phyloP scores from a whole-genome alignment of 2,888 invertebrate species.

The Agrochola lychnidis region DNA sequence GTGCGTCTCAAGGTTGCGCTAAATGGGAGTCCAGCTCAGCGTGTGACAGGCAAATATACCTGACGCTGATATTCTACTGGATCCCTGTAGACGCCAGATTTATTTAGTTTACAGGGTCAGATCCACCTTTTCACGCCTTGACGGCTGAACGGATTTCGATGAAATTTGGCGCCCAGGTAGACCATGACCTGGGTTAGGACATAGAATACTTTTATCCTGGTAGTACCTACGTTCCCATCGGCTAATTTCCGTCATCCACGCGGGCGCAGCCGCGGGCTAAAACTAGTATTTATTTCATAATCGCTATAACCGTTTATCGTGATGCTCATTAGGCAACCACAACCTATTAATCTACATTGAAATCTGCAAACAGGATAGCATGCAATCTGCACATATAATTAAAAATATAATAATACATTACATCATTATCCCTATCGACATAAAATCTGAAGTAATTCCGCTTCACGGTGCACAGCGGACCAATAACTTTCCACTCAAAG shows the following conservation, averaged over 20 bases:
- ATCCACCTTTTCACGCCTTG: too few relatives aligned
- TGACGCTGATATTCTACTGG: neutral
- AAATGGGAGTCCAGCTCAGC: too few relatives aligned
- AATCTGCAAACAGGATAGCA: slow-evolving; percentile 26
- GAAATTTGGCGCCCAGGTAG: too few relatives aligned
- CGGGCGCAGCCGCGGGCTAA: neutral
- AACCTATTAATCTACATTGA: neutral
- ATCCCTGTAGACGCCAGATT: neutral
- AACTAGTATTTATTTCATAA: neutral
- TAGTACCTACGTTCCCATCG: neutral
- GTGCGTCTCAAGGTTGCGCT: too few relatives aligned
- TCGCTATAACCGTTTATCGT: neutral
- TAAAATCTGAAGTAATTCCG: slow-evolving; percentile 13
- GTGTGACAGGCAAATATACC: too few relatives aligned
- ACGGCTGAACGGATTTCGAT: too few relatives aligned
- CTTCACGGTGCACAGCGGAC: slow-evolving; percentile 41
- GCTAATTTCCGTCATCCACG: neutral
- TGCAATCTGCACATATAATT: slow-evolving; percentile 13
- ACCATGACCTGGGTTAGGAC: too few relatives aligned
- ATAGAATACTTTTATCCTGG: neutral
- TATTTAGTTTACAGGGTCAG: too few relatives aligned
- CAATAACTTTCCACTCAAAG: slow-evolving; percentile 56
- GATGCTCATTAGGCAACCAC: slow-evolving; percentile 2
- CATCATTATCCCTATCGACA: slow-evolving; percentile 15
- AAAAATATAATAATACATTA: slow-evolving; percentile 9